phyloP scores from a whole-genome alignment of 2,113 vertebrate species.

The Prolemur simus region DNA sequence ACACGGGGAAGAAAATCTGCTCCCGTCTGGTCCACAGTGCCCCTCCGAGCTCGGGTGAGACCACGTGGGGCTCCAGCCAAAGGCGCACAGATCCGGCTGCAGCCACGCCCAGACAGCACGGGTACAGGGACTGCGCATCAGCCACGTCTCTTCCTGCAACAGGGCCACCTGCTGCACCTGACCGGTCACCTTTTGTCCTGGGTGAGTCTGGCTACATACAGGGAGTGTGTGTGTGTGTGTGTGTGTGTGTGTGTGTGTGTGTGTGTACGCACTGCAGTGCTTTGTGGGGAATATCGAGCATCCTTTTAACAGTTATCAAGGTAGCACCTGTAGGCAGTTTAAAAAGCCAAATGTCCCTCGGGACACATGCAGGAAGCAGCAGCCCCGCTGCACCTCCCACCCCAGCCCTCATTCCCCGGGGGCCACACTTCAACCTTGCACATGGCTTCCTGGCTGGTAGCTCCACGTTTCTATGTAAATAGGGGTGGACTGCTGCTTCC shows the following conservation, averaged over 20 bases:
- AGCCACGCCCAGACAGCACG: neutral
- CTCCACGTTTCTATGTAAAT: neutral
- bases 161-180: neutral
- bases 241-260: neutral
- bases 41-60: accelerated
- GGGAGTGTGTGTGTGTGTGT: too few relatives aligned
- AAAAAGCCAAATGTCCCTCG: neutral
- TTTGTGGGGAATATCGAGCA: accelerated
- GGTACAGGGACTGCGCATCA: too few relatives aligned
- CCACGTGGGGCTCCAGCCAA: neutral
- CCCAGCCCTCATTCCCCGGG: neutral
- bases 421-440: too few relatives aligned
- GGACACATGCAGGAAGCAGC: too few relatives aligned
- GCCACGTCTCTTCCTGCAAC: too few relatives aligned
- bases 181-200: neutral
- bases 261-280: accelerated
- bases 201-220: neutral
- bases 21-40: neutral
- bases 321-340: neutral
- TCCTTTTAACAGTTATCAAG: neutral
- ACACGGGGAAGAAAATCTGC: accelerated
- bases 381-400: too few relatives aligned
- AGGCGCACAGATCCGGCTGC: neutral
- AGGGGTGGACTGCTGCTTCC: accelerated
- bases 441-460: neutral